Conservation (phyloP, 2,888 invertebrate species). For the Orgyia antiqua region DNA sequence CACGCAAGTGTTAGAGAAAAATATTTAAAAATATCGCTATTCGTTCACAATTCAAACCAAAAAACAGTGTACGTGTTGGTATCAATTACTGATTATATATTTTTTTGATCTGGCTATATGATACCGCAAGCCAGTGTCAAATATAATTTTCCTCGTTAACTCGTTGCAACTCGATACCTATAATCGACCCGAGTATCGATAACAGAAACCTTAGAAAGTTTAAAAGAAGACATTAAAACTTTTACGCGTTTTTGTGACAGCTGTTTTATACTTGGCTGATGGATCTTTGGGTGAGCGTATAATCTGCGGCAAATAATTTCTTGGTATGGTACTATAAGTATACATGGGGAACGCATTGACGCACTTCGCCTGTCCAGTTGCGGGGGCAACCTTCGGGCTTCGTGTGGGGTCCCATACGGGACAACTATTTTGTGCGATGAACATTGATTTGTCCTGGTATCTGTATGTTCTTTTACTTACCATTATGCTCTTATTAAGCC, state of each 20-base stretch:
- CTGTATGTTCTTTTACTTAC: too few relatives aligned
- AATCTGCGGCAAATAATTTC: not conserved
- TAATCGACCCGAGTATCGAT: constrained; percentile 59
- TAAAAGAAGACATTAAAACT: constrained; percentile 42
- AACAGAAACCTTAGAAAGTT: constrained; percentile 62
- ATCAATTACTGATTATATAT: constrained; percentile 47
- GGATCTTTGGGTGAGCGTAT: constrained; percentile 1
- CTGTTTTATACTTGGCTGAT: constrained; percentile 27
- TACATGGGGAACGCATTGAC: too few relatives aligned
- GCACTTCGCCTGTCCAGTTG: too few relatives aligned
- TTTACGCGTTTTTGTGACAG: constrained; percentile 35
- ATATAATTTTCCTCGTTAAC: constrained; percentile 69
- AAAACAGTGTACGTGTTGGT: constrained; percentile 28
- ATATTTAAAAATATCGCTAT: not conserved
- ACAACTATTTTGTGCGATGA: too few relatives aligned
- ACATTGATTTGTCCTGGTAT: too few relatives aligned
- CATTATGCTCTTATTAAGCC: too few relatives aligned
- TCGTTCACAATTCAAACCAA: constrained; percentile 13
- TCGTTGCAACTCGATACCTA: constrained; percentile 58
- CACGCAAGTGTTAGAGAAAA: too few relatives aligned
- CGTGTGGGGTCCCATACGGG: too few relatives aligned
- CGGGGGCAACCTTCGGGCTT: too few relatives aligned
- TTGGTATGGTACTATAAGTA: too few relatives aligned
- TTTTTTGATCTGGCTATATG: constrained; percentile 51
- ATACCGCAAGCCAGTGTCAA: constrained; percentile 61